Evolutionary conservation across 2,888 invertebrate genomes (phyloP).

Genomic region (Orthosia cruda): DNA sequence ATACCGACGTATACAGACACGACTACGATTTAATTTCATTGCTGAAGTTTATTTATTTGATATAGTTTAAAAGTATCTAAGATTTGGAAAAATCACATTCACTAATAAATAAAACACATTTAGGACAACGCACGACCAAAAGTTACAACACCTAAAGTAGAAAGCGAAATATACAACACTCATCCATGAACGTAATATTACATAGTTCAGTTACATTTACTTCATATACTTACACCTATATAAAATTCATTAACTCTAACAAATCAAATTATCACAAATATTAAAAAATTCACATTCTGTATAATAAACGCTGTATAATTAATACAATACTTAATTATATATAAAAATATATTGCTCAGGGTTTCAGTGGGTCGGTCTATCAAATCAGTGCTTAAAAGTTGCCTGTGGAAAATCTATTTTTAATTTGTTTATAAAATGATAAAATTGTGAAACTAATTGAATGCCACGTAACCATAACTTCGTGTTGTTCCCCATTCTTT

Average conservation of each 20-base stretch:
- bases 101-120: conserved; percentile 84
- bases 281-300: conserved; percentile 86
- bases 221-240: conserved; percentile 75
- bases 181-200: conserved; percentile 77
- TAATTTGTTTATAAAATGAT: conserved; percentile 60
- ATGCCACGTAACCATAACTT: conserved; percentile 55
- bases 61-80: conserved; percentile 76
- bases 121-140: conserved; percentile 84
- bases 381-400: conserved; percentile 87
- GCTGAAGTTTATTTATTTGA: conserved; percentile 59
- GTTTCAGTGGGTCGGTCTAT: conserved; percentile 89
- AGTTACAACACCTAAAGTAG: conserved; percentile 87
- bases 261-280: conserved; percentile 87
- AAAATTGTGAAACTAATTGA: conserved; percentile 70
- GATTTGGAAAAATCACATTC: conserved; percentile 85
- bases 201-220: conserved; percentile 68
- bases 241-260: conserved; percentile 82
- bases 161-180: conserved; percentile 87
- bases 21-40: conserved; percentile 60
- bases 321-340: conserved; percentile 89
- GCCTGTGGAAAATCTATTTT: conserved; percentile 73
- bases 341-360: conserved; percentile 92
- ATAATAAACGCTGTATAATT: conserved; percentile 88
- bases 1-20: conserved; percentile 36
- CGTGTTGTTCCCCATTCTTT: conserved; percentile 72